These are phyloP conservation scores for Corvus cornix DNA, from an alignment of 2,113 vertebrate genomes.

Conservation along the genomic window DNA sequence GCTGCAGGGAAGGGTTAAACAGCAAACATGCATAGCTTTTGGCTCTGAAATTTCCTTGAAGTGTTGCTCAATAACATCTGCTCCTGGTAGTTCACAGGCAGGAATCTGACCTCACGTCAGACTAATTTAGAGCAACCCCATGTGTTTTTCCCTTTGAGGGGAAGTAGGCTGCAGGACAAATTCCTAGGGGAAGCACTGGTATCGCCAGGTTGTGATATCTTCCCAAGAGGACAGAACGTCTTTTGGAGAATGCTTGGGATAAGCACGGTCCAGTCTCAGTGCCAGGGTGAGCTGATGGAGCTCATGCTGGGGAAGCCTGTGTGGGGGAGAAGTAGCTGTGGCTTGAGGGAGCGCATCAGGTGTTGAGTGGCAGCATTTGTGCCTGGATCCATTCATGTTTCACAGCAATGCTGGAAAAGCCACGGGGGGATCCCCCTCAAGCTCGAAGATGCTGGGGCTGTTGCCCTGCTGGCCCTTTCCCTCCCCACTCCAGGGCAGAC, in stretches of 20 bases:
- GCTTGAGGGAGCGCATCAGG: not conserved
- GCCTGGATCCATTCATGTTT: accelerated
- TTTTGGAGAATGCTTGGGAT: not conserved
- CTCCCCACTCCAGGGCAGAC: not conserved
- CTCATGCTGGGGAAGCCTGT: not conserved
- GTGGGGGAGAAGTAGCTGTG: not conserved
- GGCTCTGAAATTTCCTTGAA: not conserved
- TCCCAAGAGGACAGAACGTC: not conserved
- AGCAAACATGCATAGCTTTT: accelerated
- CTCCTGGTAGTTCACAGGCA: not conserved
- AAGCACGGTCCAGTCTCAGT: not conserved
- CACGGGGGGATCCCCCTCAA: accelerated
- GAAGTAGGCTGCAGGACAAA: not conserved
- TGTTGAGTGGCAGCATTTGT: accelerated
- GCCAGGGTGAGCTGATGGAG: not conserved
- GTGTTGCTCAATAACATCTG: not conserved
- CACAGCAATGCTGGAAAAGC: not conserved
- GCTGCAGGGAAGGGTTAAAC: not conserved
- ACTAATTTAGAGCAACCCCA: not conserved
- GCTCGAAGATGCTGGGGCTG: accelerated
- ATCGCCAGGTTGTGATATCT: not conserved
- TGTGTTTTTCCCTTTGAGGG: not conserved
- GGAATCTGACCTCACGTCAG: not conserved
- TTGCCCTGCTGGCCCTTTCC: not conserved
- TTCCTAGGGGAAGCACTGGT: not conserved